Conservation (phyloP, 2,113 vertebrate species). For the Cephalopholis sonnerati region DNA sequence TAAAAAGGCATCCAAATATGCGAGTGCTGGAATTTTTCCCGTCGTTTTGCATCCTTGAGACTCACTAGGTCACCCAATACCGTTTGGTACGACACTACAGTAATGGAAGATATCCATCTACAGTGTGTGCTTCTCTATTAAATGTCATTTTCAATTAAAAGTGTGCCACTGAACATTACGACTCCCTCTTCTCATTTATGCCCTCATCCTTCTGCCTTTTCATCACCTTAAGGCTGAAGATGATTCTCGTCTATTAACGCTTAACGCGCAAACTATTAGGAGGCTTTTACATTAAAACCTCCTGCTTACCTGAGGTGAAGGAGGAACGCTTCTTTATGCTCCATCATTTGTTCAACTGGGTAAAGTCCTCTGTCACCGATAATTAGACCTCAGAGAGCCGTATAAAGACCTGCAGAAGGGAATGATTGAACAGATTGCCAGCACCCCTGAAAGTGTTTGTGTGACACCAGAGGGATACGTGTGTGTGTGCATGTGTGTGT, state of each 20-base stretch:
- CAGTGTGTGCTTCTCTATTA: constrained; percentile 35
- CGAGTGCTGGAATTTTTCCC: not conserved
- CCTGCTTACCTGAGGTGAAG: constrained; percentile 49
- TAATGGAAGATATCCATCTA: constrained; percentile 44
- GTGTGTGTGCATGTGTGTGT: constrained; percentile 11
- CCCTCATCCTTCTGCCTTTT: constrained; percentile 41
- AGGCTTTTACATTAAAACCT: constrained; percentile 60
- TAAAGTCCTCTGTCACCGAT: constrained; percentile 71
- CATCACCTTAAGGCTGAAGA: constrained; percentile 46
- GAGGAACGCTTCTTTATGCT: constrained; percentile 44
- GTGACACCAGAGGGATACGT: constrained; percentile 24
- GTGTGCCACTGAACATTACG: constrained; percentile 48
- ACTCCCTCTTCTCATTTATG: constrained; percentile 51
- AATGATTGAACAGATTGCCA: constrained; percentile 70
- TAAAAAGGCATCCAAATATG: not conserved
- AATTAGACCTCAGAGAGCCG: constrained; percentile 75
- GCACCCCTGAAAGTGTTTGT: constrained; percentile 60
- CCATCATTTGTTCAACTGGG: constrained; percentile 64
- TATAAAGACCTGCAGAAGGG: constrained; percentile 61
- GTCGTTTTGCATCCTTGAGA: not conserved
- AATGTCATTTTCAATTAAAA: constrained; percentile 64
- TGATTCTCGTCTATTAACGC: constrained; percentile 53
- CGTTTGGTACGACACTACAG: constrained; percentile 15
- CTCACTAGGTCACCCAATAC: not conserved
- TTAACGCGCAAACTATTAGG: constrained; percentile 64